These are phyloP conservation scores for Microlaimidae sp. DNA, from an alignment of 2,888 invertebrate species.

Conservation along the genomic window DNA sequence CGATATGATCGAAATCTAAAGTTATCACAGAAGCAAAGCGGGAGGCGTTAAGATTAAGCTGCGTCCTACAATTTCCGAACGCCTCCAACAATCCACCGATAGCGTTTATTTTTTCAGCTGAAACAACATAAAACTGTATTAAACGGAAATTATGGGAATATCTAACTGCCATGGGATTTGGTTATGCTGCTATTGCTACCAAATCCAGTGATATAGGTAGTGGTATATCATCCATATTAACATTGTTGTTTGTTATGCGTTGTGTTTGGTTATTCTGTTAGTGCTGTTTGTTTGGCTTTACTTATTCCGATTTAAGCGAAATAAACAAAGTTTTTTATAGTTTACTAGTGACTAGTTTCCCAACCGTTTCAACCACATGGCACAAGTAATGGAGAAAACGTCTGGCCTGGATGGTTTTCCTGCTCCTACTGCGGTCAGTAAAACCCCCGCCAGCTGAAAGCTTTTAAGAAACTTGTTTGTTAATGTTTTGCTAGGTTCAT, in stretches of 20 bases:
- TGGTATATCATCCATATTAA: no score
- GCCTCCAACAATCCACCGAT: slow-evolving; percentile 65
- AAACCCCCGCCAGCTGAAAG: no score
- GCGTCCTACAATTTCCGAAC: slow-evolving; percentile 71
- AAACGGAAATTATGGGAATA: no score
- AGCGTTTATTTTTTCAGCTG: slow-evolving; percentile 65
- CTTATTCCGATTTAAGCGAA: no score
- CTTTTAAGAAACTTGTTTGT: no score
- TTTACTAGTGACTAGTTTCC: slow-evolving; percentile 48
- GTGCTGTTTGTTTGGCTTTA: no score
- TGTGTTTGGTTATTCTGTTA: slow-evolving; percentile 6
- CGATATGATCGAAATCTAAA: slow-evolving; percentile 81
- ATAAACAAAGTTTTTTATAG: no score
- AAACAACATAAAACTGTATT: slow-evolving; percentile 43
- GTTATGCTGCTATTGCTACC: no score
- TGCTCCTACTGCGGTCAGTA: slow-evolving; percentile 66
- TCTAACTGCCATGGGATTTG: no score
- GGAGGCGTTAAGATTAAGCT: slow-evolving; percentile 68
- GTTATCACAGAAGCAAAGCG: slow-evolving; percentile 78
- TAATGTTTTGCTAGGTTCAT: no score
- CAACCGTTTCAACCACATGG: slow-evolving; percentile 56
- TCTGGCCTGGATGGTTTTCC: slow-evolving; percentile 72
- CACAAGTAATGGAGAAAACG: slow-evolving; percentile 72
- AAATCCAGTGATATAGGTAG: no score
- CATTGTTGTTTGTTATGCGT: no score